Evolutionary conservation across 2,113 vertebrate species (phyloP), one percentile per base, ranked within the genome.

Genomic region (Motacilla alba): DNA sequence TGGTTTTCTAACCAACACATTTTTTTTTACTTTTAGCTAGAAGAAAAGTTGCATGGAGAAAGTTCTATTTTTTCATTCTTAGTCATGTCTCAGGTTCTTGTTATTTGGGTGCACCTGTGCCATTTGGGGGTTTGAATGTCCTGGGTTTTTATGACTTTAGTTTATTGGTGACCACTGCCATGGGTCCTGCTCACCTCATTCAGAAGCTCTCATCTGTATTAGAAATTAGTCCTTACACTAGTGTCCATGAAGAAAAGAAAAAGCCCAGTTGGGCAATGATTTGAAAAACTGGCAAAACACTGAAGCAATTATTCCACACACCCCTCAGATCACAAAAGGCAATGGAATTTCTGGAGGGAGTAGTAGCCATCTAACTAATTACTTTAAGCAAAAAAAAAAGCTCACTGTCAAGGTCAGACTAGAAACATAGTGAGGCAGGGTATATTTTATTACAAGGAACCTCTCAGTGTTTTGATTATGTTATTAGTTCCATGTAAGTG

Each of bases 401-500:
- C 47, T 91, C 21, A 15, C 46, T 85, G 74, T 76, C 81, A 94
- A 96, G 84, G 91, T 97, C 90, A 93, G 56, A 50, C 55, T 79
- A 14, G 92, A 83, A 90, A 15, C 50, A 90, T 22, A 60, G 33
- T 44, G 46, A 87, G 78, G 47, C 41, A 77, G 72, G 30, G 21
- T 76, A 46, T 90, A 90, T 94, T 91, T 95, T 91, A 85, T 93
- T 91, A 80, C 30, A 55, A 64, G 64, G 85, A 91, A 80, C 19
- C 27, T 95, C 78, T 95, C 70, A 75, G 53, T 91, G 46, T 88
- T 95, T 95, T 96, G 84, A 96, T 96, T 85, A 93, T 92, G 52
- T 72, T 93, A 92, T 91, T 97, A 95, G 92, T 91, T 93, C 94
- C 85, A 74, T 85, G 63, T 91, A 95, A 94, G 82, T 94, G 35